Evolutionary conservation across 2,113 vertebrate species (phyloP).

Genomic region (Motacilla tschutschensis): DNA sequence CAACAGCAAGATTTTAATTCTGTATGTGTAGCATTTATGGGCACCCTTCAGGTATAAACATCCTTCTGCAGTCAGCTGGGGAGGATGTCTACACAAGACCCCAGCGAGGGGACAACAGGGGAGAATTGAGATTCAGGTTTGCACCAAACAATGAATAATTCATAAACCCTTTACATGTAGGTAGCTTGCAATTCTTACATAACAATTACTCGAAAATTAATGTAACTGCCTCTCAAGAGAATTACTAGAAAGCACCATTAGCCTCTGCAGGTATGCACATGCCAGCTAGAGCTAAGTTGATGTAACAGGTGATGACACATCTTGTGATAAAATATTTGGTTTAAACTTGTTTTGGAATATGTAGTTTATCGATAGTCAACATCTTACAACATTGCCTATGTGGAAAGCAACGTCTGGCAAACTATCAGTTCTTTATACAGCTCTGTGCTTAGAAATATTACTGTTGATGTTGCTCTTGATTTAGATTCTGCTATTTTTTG

Average conservation of each 20-base stretch:
- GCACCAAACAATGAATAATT: neutral
- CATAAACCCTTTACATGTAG: neutral
- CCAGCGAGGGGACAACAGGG: neutral
- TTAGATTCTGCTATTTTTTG: slow-evolving; percentile 14
- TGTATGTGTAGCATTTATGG: neutral
- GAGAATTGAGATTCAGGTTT: neutral
- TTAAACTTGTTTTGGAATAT: neutral
- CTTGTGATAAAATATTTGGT: neutral
- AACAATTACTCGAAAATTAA: slow-evolving; percentile 4
- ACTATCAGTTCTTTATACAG: slow-evolving; percentile 10
- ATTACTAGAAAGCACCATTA: neutral
- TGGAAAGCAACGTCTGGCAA: neutral
- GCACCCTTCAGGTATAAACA: neutral
- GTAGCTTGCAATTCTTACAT: neutral
- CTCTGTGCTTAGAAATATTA: neutral
- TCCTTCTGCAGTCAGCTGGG: neutral
- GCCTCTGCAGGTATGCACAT: neutral
- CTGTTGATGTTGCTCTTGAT: neutral
- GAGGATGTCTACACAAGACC: neutral
- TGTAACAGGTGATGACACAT: neutral
- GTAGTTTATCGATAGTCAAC: neutral
- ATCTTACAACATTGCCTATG: neutral
- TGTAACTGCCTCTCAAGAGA: neutral
- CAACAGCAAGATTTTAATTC: neutral
- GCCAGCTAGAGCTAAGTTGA: neutral